Conservation (phyloP, 2,888 invertebrate genomes). For the Machimus atricapillus region DNA sequence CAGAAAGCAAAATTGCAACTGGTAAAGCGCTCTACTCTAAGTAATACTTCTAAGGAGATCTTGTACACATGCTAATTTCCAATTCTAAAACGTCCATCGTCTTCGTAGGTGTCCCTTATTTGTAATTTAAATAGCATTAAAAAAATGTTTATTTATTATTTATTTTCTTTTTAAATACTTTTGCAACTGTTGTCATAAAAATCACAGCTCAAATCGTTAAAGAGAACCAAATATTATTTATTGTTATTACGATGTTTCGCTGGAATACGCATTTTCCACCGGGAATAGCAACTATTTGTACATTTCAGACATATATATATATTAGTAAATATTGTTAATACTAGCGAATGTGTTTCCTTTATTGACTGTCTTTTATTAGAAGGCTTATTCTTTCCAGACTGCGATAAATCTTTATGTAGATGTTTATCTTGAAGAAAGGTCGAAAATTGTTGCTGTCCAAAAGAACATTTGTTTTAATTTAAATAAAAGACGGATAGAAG, state of each 20-base stretch:
- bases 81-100: slow-evolving; percentile 22
- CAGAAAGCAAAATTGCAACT: not conserved
- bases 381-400: not conserved
- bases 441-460: not conserved
- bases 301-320: not conserved
- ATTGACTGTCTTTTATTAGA: not conserved
- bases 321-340: slow-evolving; percentile 20
- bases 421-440: not conserved
- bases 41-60: not conserved
- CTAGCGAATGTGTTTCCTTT: not conserved
- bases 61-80: slow-evolving; percentile 16
- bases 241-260: not conserved
- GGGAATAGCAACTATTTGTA: not conserved
- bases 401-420: not conserved
- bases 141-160: not conserved
- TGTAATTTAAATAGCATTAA: not conserved
- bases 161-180: not conserved
- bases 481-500: no score
- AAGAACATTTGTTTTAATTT: no score
- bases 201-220: not conserved
- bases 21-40: not conserved
- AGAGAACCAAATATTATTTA: slow-evolving; percentile 22
- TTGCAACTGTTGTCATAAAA: not conserved
- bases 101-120: not conserved
- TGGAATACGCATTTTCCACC: not conserved